Conservation (phyloP, 2,888 invertebrate species). For the Conus canariensis region DNA sequence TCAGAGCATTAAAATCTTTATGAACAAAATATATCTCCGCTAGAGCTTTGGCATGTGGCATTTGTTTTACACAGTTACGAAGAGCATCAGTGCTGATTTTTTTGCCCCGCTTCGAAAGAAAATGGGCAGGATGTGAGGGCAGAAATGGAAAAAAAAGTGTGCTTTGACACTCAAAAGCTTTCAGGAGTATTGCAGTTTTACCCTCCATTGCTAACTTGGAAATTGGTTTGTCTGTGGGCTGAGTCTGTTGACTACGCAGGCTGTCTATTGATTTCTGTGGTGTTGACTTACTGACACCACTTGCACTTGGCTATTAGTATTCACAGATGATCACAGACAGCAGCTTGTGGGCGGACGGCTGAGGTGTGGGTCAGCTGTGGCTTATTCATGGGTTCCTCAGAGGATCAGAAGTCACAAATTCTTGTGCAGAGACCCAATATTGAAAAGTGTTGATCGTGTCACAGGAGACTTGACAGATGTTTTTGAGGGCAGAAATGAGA, state of each 20-base stretch:
- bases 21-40: too few species aligned
- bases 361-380: neutral
- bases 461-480: too few species aligned
- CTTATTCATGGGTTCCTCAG: neutral
- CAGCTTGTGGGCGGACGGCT: neutral
- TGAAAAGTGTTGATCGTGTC: too few species aligned
- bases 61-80: too few species aligned
- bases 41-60: too few species aligned
- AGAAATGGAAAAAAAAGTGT: neutral
- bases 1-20: neutral
- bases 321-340: slow-evolving; percentile 19
- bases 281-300: neutral
- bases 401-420: neutral
- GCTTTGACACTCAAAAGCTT: neutral
- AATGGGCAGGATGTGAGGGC: too few species aligned
- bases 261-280: slow-evolving; percentile 11
- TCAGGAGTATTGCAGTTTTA: neutral
- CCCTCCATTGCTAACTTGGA: neutral
- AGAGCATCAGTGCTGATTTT: too few species aligned
- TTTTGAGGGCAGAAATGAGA: too few species aligned
- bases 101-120: too few species aligned
- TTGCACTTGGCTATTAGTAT: neutral
- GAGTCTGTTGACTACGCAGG: neutral
- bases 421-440: too few species aligned
- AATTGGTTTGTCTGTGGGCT: neutral